Conservation (phyloP, 2,113 vertebrate genomes). For the Epinephelus lanceolatus region DNA sequence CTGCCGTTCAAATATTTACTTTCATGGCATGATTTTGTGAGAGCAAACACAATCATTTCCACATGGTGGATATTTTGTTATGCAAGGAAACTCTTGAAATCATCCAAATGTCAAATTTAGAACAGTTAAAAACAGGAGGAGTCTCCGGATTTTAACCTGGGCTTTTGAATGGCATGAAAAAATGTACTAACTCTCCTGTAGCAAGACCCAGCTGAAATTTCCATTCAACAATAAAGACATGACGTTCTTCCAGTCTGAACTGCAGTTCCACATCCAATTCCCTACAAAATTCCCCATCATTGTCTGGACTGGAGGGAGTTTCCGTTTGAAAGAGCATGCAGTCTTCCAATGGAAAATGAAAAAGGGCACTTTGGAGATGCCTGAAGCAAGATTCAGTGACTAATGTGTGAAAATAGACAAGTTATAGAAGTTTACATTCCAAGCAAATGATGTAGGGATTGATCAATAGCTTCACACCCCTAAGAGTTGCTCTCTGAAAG, state of each 20-base stretch:
- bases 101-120: conserved; percentile 51
- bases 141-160: background rate
- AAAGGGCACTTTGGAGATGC: conserved; percentile 22
- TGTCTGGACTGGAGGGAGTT: conserved; percentile 65
- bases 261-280: conserved; percentile 55
- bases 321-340: conserved; percentile 55
- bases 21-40: conserved; percentile 14
- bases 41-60: conserved; percentile 48
- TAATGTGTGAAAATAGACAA: conserved; percentile 15
- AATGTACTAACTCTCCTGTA: conserved; percentile 4
- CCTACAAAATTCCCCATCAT: conserved; percentile 62
- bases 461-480: background rate
- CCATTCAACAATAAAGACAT: conserved; percentile 46
- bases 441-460: background rate
- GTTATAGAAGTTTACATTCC: conserved; percentile 4
- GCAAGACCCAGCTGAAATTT: conserved; percentile 42
- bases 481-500: background rate
- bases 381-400: conserved; percentile 20
- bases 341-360: conserved; percentile 47
- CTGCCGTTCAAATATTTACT: conserved; percentile 16
- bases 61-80: conserved; percentile 67
- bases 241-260: conserved; percentile 47
- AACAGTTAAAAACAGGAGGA: background rate
- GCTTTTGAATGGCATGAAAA: conserved; percentile 15
- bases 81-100: conserved; percentile 41